These are phyloP conservation scores for Augochlora pura DNA, from an alignment of 1,140 invertebrate genomes.

Conservation along the genomic window DNA sequence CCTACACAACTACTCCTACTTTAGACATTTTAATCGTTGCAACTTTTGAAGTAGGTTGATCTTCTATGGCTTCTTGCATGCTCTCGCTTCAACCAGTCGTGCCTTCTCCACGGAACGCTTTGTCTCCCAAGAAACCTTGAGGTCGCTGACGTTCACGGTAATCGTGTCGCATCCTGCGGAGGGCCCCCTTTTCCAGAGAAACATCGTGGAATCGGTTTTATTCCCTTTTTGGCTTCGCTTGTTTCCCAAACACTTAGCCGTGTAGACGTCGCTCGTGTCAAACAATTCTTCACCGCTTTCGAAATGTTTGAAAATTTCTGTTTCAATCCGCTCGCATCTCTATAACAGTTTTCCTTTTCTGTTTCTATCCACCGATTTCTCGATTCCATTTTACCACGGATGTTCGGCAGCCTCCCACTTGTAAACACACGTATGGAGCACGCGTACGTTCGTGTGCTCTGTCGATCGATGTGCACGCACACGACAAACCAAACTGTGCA, in stretches of 20 bases:
- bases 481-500: conserved; percentile 43
- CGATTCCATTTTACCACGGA: conserved; percentile 3
- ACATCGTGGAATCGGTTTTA: conserved; percentile 41
- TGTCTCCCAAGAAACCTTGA: background rate
- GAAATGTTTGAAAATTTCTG: no score
- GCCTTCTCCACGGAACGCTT: background rate
- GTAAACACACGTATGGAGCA: conserved; percentile 39
- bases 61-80: conserved; percentile 32
- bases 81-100: background rate
- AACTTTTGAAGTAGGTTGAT: conserved; percentile 33
- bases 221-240: background rate
- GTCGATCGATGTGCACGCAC: conserved; percentile 51
- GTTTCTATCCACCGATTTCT: background rate
- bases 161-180: background rate
- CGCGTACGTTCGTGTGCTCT: background rate
- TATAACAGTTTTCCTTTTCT: background rate
- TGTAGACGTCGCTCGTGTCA: conserved; percentile 17
- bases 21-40: conserved; percentile 63
- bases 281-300: background rate
- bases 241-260: background rate
- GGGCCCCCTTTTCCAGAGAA: background rate
- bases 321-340: background rate
- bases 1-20: conserved; percentile 54
- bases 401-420: background rate
- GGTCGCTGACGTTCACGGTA: background rate